Conservation (phyloP, 2,113 vertebrate species). For the Cynoglossus semilaevis region DNA sequence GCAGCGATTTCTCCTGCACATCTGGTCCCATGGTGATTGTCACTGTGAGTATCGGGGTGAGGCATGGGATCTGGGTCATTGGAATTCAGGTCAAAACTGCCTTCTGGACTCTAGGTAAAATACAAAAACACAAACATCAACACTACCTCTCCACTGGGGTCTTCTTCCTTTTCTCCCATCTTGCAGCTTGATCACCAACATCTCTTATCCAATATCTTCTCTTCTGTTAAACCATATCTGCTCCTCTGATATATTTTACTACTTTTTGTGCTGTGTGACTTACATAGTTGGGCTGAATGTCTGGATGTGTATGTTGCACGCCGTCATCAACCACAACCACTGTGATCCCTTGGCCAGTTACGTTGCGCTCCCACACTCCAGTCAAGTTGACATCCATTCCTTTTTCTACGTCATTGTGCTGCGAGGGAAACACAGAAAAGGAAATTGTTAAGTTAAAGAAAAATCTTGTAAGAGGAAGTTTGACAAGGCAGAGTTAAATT, state of each 20-base stretch:
- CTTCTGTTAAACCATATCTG: neutral
- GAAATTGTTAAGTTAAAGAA: neutral
- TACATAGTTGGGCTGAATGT: slow-evolving; percentile 95
- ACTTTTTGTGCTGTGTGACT: slow-evolving; percentile 56
- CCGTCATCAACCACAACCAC: slow-evolving; percentile 97
- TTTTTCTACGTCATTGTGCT: slow-evolving; percentile 84
- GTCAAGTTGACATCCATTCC: slow-evolving; percentile 98
- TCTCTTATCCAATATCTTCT: too few relatives aligned
- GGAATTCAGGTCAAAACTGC: slow-evolving; percentile 96
- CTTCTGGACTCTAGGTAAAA: slow-evolving; percentile 85
- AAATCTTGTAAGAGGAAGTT: neutral
- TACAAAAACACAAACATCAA: neutral
- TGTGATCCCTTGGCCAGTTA: slow-evolving; percentile 89
- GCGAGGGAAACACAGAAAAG: neutral
- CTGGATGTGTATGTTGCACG: slow-evolving; percentile 87
- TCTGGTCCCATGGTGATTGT: slow-evolving; percentile 95
- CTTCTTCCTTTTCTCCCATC: too few relatives aligned
- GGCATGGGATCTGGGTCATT: slow-evolving; percentile 97
- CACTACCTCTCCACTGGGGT: neutral
- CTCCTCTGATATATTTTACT: too few relatives aligned
- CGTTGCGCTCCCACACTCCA: slow-evolving; percentile 91
- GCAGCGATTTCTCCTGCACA: slow-evolving; percentile 95
- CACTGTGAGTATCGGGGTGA: slow-evolving; percentile 83
- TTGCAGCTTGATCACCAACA: too few relatives aligned
- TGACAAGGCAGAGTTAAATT: too few relatives aligned